These are phyloP conservation scores for Mimumesa dahlbomi DNA, from an alignment of 2,888 invertebrate species.

Conservation along the genomic window DNA sequence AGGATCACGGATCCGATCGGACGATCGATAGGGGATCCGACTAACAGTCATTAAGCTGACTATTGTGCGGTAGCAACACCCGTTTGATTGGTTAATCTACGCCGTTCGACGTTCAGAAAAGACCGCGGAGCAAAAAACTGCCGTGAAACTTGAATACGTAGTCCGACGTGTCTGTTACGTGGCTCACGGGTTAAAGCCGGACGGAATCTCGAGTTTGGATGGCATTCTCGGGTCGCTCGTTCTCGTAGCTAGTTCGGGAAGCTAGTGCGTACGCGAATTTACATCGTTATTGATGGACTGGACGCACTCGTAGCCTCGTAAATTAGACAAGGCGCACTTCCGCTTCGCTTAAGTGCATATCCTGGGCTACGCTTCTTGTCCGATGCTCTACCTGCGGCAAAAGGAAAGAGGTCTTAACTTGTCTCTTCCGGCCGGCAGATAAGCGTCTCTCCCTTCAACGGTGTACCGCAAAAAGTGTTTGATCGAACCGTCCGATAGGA, in stretches of 20 bases:
- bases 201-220: background rate
- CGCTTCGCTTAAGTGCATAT: constrained; percentile 66
- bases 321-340: constrained; percentile 70
- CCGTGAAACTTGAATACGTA: no score
- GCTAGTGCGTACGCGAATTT: no score
- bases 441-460: constrained; percentile 5
- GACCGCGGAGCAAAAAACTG: constrained; percentile 36
- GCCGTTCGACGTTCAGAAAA: constrained; percentile 42
- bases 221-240: no score
- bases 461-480: background rate
- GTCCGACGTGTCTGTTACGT: constrained; percentile 1
- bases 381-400: constrained; percentile 17
- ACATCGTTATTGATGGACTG: constrained; percentile 11
- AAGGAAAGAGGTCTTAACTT: constrained; percentile 54
- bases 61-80: constrained; percentile 74
- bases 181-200: no score
- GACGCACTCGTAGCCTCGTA: constrained; percentile 48
- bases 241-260: no score
- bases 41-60: constrained; percentile 74
- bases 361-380: constrained; percentile 46
- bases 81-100: constrained; percentile 78
- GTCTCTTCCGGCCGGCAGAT: constrained; percentile 62
- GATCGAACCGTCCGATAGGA: background rate
- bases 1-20: constrained; percentile 59
- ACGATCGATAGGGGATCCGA: constrained; percentile 62